These are phyloP conservation scores for Enteromius fasciolatus DNA, from an alignment of 2,797 vertebrate genomes.

Conservation along the genomic window DNA sequence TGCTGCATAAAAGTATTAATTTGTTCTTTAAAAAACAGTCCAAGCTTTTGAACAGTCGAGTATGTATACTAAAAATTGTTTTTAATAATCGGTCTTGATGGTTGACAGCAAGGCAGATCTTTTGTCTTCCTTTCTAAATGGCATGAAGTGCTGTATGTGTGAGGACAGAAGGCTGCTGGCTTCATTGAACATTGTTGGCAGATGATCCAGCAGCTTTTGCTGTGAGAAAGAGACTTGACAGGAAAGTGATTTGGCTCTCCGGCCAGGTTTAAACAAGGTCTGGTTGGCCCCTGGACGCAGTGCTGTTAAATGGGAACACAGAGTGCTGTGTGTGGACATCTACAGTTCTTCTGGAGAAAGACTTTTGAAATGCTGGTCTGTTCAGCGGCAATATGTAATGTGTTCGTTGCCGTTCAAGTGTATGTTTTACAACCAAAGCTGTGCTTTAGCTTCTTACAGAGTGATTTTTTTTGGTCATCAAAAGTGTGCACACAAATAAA, in stretches of 20 bases:
- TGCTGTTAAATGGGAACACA: conserved; percentile 38
- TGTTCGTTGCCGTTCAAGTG: background rate
- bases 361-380: background rate
- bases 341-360: background rate
- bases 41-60: background rate
- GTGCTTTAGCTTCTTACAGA: background rate
- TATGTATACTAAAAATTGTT: background rate
- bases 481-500: background rate
- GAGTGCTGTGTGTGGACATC: conserved; percentile 10
- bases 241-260: conserved; percentile 22
- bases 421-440: background rate
- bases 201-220: conserved; percentile 9
- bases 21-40: background rate
- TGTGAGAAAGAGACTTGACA: conserved; percentile 32
- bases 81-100: background rate
- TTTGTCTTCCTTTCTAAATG: background rate
- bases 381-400: background rate
- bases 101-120: background rate
- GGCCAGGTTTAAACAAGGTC: conserved; percentile 45
- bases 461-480: background rate
- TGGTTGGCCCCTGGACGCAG: conserved; percentile 24
- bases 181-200: conserved; percentile 38
- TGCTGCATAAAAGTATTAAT: background rate
- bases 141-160: background rate
- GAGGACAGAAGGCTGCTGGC: conserved; percentile 32